Base-by-base conservation (phyloP, 2,113 vertebrate species). In the Solea solea region DNA sequence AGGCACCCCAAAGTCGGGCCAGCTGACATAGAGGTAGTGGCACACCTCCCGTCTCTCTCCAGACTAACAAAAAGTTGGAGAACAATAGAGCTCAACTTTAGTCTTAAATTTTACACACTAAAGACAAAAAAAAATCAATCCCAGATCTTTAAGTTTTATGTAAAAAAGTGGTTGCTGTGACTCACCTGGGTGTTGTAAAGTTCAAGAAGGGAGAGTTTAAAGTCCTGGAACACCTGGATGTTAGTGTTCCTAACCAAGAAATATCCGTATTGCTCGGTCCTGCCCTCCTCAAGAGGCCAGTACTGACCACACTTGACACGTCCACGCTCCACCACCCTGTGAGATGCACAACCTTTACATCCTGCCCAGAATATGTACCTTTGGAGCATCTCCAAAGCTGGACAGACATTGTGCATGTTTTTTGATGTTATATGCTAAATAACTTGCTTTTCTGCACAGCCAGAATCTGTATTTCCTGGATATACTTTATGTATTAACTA, bases 21-120 rank as follows among this genome's bases (percentile, higher is more conserved):
- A 95, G 89, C 94, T 94, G 80, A 95, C 84, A 54, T 95, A 95
- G 67, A 94, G 91, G 86, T 93, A 95, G 88, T 95, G 94, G 52
- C 75, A 92, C 49, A 95, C 87, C 45, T 94, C 90, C 56, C 94
- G 87, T 68, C 71, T 91, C 78, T 94, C 93, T 14, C 92, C 90
- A 27, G 94, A 94, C 94, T 94, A 40, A 64, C 15, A 51, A 51
- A 40, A 64, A 28, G 44, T 41, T 0, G 58, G 0, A 46, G 55
- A 42, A 25, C 5, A 66, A 44, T 0, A 41, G 4, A 59, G 7
- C 4, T n/a, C 41, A 7, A 40, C 16, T 45, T 51, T 25, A 53
- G 15, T 49, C 6, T 72, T 25, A 28, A 25, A 45, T 58, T 4
- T 41, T 27, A n/a, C 11, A 62, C 16, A 57, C 0, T 4, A 5